A percentile compares a stretch with the other conserved stretches of the same genome.
These are phyloP conservation scores for Candoia aspera DNA, from an alignment of 2,113 vertebrate species.

Conservation along the genomic window DNA sequence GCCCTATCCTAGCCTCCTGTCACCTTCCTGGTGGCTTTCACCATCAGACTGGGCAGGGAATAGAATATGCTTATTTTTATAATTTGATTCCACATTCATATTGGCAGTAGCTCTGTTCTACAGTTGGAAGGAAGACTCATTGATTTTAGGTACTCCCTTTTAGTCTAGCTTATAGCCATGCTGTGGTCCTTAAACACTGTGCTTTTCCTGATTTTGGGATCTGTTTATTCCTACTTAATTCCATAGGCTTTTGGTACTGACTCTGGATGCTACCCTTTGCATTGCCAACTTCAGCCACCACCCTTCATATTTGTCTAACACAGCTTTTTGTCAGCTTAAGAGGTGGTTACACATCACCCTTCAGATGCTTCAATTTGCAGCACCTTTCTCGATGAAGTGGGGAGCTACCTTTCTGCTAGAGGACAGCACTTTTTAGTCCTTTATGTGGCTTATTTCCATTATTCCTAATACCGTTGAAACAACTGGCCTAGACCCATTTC, in stretches of 20 bases:
- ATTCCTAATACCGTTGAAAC: not conserved
- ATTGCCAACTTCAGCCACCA: not conserved
- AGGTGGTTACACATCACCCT: not conserved
- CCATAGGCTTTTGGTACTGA: not conserved
- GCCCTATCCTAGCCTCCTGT: not conserved
- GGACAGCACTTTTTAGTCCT: not conserved
- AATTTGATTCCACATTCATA: not conserved
- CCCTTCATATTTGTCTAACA: not conserved
- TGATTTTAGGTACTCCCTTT: not conserved
- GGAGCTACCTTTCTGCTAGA: not conserved
- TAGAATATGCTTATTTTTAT: not conserved
- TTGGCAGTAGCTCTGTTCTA: not conserved
- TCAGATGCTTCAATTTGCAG: not conserved
- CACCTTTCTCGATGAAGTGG: not conserved
- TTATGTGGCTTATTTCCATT: not conserved
- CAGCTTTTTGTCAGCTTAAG: not conserved
- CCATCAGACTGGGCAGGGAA: not conserved
- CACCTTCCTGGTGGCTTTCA: not conserved
- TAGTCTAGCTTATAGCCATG: not conserved
- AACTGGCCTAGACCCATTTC: not conserved
- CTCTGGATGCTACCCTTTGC: not conserved
- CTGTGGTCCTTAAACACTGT: not conserved
- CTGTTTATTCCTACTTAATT: no score
- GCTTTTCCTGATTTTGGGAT: not conserved
- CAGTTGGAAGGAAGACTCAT: not conserved